Conservation (phyloP, 2,113 vertebrate genomes). For the Megalops atlanticus region DNA sequence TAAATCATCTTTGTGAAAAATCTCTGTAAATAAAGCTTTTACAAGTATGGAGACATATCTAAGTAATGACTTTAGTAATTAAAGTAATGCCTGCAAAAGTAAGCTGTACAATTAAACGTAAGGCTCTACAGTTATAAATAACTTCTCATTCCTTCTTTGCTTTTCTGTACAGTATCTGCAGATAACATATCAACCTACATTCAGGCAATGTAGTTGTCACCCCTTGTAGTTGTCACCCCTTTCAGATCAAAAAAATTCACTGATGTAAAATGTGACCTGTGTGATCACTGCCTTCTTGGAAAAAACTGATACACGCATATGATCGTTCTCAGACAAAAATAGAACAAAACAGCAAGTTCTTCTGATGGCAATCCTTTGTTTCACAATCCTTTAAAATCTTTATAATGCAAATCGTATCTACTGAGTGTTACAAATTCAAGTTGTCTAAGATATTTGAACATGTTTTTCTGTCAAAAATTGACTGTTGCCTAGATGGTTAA, state of each 20-base stretch:
- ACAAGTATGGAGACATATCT: too few species aligned
- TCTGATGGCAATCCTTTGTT: not conserved
- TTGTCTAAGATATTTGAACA: not conserved
- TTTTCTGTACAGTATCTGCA: not conserved
- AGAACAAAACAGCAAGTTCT: too few species aligned
- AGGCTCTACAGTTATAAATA: too few species aligned
- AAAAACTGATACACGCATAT: not conserved
- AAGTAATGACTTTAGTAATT: too few species aligned
- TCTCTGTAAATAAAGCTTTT: too few species aligned
- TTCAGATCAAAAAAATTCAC: not conserved
- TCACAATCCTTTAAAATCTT: not conserved
- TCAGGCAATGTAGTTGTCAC: not conserved
- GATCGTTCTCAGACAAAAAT: not conserved
- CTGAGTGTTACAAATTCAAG: not conserved
- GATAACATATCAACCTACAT: not conserved
- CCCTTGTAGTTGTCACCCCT: not conserved
- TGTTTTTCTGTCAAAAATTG: not conserved
- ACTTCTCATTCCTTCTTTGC: not conserved
- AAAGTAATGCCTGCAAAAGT: too few species aligned
- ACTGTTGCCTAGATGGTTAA: not conserved
- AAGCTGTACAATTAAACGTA: too few species aligned
- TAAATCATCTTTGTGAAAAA: too few species aligned
- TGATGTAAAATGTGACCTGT: not conserved
- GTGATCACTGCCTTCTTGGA: not conserved
- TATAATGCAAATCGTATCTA: too few species aligned